Evolutionary conservation across 1,140 invertebrate genomes (phyloP).

Genomic region (Pygmarrhopalites habei): DNA sequence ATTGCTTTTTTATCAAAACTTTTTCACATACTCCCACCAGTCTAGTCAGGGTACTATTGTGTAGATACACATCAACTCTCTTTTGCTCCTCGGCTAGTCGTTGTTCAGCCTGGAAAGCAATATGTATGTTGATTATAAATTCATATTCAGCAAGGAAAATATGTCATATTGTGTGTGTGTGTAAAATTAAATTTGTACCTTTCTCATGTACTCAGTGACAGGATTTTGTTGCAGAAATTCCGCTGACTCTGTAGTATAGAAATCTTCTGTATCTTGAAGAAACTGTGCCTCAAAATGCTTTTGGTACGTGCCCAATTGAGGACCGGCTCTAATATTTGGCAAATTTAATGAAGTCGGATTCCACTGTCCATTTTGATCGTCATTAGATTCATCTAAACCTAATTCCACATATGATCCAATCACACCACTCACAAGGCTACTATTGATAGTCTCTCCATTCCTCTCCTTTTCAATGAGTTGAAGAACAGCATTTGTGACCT

Average conservation of each 20-base stretch:
- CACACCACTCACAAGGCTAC: constrained; percentile 86
- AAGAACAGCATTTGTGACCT: constrained; percentile 91
- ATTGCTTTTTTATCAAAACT: constrained; percentile 93
- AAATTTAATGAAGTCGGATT: constrained; percentile 47
- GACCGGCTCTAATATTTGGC: constrained; percentile 49
- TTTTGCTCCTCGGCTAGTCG: constrained; percentile 84
- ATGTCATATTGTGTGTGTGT: no score
- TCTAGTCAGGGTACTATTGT: constrained; percentile 78
- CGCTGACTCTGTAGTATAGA: constrained; percentile 87
- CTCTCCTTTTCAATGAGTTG: constrained; percentile 93
- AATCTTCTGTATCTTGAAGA: constrained; percentile 89
- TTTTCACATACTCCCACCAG: constrained; percentile 84
- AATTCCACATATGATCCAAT: constrained; percentile 64
- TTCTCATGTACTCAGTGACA: constrained; percentile 98
- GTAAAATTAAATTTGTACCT: no score
- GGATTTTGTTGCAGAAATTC: constrained; percentile 93
- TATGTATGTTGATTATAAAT: no score
- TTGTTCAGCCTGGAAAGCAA: constrained; percentile 73
- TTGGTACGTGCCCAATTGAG: constrained; percentile 87
- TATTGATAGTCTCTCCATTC: constrained; percentile 94
- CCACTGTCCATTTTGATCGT: constrained; percentile 57
- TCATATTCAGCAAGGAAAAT: no score
- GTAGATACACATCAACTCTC: constrained; percentile 88
- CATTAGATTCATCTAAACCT: constrained; percentile 80
- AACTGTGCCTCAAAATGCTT: constrained; percentile 93